Percentiles rank a stretch among this genome's conserved stretches.
Evolutionary conservation across 2,888 invertebrate species (phyloP).

Genomic region (Trisateles emortualis): DNA sequence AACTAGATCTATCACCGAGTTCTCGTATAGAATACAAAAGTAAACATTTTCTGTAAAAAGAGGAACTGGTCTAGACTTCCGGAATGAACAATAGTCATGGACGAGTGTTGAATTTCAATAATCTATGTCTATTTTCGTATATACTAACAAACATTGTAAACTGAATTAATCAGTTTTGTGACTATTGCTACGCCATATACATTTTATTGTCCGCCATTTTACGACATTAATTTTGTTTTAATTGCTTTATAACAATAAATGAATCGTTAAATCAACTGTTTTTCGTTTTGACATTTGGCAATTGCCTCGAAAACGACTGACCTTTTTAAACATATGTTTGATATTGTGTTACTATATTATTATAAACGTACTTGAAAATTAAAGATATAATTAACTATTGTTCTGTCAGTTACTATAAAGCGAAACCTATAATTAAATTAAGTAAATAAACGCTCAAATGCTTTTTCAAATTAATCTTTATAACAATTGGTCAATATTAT

Average conservation of each 20-base stretch:
- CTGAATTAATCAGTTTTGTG: constrained; percentile 31
- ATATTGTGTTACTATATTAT: no score
- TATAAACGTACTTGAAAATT: no score
- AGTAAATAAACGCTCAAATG: no score
- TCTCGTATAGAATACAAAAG: constrained; percentile 45
- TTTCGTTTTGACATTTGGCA: constrained; percentile 16
- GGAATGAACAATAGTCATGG: constrained; percentile 50
- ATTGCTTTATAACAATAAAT: constrained; percentile 20
- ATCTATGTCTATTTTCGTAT: constrained; percentile 29
- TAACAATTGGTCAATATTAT: no score
- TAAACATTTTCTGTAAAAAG: constrained; percentile 42
- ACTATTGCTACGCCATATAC: constrained; percentile 24
- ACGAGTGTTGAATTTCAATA: constrained; percentile 46
- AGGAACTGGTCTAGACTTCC: constrained; percentile 56
- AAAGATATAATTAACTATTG: no score
- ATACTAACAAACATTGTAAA: constrained; percentile 34
- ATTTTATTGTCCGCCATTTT: constrained; percentile 35
- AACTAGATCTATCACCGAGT: constrained; percentile 44
- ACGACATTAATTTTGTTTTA: constrained; percentile 29
- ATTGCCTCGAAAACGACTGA: constrained; percentile 7
- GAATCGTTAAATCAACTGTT: constrained; percentile 11
- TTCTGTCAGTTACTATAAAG: no score
- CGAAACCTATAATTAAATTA: no score
- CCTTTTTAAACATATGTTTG: background rate
- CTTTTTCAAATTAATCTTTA: no score